Evolutionary conservation across 64 coral and sea anemone genomes (phyloP), one percentile per base, ranked within the genome.

Genomic region (Pocillopora damicornis): DNA sequence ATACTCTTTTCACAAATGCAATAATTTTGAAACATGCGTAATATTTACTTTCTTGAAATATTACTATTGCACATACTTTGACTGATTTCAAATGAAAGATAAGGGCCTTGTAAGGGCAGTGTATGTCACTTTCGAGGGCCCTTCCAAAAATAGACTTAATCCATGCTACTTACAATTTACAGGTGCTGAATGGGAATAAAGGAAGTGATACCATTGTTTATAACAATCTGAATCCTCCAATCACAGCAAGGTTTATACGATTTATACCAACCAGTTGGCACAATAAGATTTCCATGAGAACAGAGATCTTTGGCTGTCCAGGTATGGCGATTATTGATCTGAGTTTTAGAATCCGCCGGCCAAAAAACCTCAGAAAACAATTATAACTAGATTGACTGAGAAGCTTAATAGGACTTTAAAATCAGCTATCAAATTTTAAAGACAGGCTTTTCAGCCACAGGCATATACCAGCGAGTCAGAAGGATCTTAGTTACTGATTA

Each of bases 231-330:
- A 67, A 73, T 20, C 65, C 59, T 17, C 30, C 37, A 23, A 71
- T 86, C 13, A 34, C 51, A 26, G 22, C 86, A 8, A 73, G 86
- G 30, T 88, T 30, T 88, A 18, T 88, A 22, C 72, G 86, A 0
- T 9, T 88, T 18, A 60, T 60, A 17, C 72, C 74, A 77, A 58
- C 17, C 14, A 1, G 22, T n/a, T 88, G 86, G 86, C 20, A 63
- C 60, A 18, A 16, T 35, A 42, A 77, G 1, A 88, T 88, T 1
- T 88, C 86, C 10, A 77, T 77, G 74, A 60, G 86, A 75, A 16
- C 77, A 12, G 61, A 88, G n/a, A 35, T 26, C 35, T 88, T 77
- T 65, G 86, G 86, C 13, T 88, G 86, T 68, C 67, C 67, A 71
- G 67, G 67, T 71, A 71, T 30, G 5, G 22, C 25, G 11, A 71